Percentiles rank a stretch among this genome's conserved stretches.
These are phyloP conservation scores for Ciconia maguari DNA, from an alignment of 2,113 vertebrate genomes.

Conservation along the genomic window DNA sequence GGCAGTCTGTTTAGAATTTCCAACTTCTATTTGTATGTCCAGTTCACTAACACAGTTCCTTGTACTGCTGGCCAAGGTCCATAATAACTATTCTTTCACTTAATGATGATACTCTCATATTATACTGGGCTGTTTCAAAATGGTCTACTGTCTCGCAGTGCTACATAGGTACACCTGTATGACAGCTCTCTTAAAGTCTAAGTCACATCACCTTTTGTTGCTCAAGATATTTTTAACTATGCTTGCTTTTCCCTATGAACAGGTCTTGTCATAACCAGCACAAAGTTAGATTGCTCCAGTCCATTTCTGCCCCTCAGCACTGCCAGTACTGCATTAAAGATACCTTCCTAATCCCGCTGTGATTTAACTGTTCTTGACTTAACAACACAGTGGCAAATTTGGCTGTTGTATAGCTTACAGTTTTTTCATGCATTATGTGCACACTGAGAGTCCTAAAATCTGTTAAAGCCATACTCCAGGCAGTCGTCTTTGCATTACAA, in stretches of 20 bases:
- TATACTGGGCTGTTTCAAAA: neutral
- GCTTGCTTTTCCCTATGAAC: neutral
- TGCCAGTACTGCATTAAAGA: neutral
- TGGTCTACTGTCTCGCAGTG: neutral
- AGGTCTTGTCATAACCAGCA: neutral
- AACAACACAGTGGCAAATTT: neutral
- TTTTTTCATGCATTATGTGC: neutral
- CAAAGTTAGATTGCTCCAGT: neutral
- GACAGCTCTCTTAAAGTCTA: neutral
- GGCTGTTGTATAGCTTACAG: neutral
- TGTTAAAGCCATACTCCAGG: neutral
- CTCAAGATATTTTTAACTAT: neutral
- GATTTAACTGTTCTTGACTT: constrained; percentile 1
- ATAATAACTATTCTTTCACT: neutral
- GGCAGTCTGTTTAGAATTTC: neutral
- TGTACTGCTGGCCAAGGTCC: neutral
- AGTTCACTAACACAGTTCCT: neutral
- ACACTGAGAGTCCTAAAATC: neutral
- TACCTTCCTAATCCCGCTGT: neutral
- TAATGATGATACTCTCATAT: neutral
- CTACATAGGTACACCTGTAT: neutral
- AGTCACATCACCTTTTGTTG: neutral
- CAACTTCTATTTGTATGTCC: neutral
- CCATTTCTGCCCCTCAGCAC: neutral
- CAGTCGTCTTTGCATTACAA: neutral